phyloP scores from a whole-genome alignment of 2,797 vertebrate genomes.

The Micromesistius poutassou region DNA sequence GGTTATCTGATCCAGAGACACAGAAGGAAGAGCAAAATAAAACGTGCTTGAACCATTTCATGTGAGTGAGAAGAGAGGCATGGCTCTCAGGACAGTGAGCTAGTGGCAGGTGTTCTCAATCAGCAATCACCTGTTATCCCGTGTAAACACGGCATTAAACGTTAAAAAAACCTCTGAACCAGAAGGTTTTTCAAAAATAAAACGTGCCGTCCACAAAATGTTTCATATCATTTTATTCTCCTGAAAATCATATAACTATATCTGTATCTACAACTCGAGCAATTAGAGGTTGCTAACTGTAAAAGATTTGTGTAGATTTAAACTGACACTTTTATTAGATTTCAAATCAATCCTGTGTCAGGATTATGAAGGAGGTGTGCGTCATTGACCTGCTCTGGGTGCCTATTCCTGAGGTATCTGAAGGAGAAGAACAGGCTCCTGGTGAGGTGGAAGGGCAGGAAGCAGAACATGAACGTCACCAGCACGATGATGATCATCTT shows the following conservation, averaged over 20 bases:
- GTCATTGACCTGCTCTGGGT: constrained; percentile 55
- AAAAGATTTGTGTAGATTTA: no score
- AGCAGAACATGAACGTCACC: constrained; percentile 85
- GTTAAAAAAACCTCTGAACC: no score
- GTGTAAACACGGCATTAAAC: no score
- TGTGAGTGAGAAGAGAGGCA: not conserved
- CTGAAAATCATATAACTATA: no score
- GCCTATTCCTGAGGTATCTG: constrained; percentile 73
- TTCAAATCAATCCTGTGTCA: no score
- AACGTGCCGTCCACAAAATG: not conserved
- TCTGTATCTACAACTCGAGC: no score
- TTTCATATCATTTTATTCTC: not conserved
- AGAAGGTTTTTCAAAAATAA: not conserved
- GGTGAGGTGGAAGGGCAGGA: constrained; percentile 92
- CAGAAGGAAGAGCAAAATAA: not conserved
- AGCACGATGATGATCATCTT: constrained; percentile 92
- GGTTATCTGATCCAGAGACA: constrained; percentile 64
- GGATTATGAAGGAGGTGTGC: no score
- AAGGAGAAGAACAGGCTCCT: constrained; percentile 90
- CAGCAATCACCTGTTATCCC: no score
- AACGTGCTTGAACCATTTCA: not conserved
- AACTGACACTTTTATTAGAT: no score
- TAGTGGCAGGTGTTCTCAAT: no score
- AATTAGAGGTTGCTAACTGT: no score
- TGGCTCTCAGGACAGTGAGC: no score